Evolutionary conservation across 2,797 vertebrate species (phyloP), one percentile per base, ranked within the genome.

Genomic region (Calcarius lapponicus): DNA sequence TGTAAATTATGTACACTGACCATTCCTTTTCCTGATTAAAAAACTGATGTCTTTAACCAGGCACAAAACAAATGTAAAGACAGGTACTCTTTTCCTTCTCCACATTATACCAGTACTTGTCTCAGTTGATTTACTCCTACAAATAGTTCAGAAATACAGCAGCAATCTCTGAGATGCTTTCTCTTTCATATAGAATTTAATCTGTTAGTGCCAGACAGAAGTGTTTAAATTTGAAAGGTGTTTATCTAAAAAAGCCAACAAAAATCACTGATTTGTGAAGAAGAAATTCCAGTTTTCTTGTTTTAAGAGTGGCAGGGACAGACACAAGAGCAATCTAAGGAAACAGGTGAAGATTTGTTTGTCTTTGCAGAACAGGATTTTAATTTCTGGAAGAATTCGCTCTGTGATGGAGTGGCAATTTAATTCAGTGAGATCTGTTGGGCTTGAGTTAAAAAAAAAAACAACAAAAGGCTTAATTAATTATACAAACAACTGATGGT

Each of bases 361-460:
- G 57, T 69, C 53, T 93, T 94, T 76, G 28, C 47, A 73, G 60
- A 96, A 91, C 6, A 86, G 2, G 10, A 29, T 82, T 88, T 96
- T 96, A 94, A 92, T 96, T 97, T 97, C 81, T 95, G 75, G 50
- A 81, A 97, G 88, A 96, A 95, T 96, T 97, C 95, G 26, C 58
- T 74, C 18, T 80, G 45, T 96, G 86, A 96, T 78, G 91, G 81
- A 96, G 45, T 90, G 72, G 81, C 66, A 96, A 93, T 97, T 96
- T 96, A 88, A 79, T 80, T 70, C 40, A 79, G 32, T 82, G 88
- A 92, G 86, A 85, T 88, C 51, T 95, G 42, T 61, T 95, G 62
- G 34, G 43, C 2, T 15, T 89, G 78, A 95, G 66, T 91, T 96
- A 54, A 10, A 40, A 50, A 45, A 45, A 53, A 84, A 80, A 94